Conservation (phyloP, 2,888 invertebrate genomes). For the Augiades crinisus region DNA sequence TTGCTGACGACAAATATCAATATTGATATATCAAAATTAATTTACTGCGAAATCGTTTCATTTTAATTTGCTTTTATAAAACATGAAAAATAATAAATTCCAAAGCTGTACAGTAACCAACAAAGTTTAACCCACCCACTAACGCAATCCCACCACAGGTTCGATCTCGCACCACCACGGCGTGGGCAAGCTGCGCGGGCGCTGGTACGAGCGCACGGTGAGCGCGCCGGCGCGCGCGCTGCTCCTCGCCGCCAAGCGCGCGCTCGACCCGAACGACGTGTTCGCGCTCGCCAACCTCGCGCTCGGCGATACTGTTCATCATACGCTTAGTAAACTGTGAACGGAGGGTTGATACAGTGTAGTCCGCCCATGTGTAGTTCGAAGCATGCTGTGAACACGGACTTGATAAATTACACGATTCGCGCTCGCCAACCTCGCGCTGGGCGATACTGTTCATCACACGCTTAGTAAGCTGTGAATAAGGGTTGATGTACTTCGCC, state of each 20-base stretch:
- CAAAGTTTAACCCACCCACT: no score
- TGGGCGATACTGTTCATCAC: slow-evolving; percentile 43
- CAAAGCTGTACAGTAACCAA: no score
- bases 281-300: slow-evolving; percentile 92
- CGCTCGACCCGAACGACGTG: slow-evolving; percentile 96
- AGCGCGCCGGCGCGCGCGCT: slow-evolving; percentile 90
- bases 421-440: slow-evolving; percentile 88
- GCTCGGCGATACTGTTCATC: slow-evolving; percentile 43
- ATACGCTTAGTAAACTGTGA: slow-evolving; percentile 9
- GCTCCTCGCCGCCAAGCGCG: slow-evolving; percentile 90
- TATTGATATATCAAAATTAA: no score
- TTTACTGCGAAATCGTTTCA: no score
- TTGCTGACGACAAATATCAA: no score
- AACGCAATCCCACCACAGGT: slow-evolving; percentile 61
- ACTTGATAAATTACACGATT: no score
- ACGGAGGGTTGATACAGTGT: no score
- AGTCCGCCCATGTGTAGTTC: no score
- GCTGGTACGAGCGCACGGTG: slow-evolving; percentile 93
- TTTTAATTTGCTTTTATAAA: no score
- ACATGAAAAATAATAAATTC: no score
- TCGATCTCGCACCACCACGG: slow-evolving; percentile 99
- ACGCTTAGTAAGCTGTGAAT: slow-evolving; percentile 6
- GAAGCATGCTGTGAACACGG: background rate
- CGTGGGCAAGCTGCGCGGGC: slow-evolving; percentile 94
- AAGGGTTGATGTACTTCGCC: no score